These are phyloP conservation scores for Girardinus metallicus DNA, from an alignment of 2,797 vertebrate genomes.

Conservation along the genomic window DNA sequence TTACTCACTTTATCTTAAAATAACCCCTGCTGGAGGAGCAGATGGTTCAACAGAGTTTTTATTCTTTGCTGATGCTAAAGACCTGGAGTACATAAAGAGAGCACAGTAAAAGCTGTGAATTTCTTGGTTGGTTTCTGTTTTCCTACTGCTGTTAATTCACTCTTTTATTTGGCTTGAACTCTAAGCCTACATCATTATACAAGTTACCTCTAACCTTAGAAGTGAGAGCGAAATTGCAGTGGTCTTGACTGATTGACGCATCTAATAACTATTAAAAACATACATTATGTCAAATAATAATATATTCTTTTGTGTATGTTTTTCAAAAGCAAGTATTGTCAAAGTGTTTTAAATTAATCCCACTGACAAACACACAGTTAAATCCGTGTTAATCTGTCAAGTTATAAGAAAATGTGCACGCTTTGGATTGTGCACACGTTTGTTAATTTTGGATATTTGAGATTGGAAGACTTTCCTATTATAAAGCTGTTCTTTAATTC, in stretches of 20 bases:
- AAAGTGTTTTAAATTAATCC: not conserved
- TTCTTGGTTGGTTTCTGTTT: constrained; percentile 55
- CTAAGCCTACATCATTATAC: constrained; percentile 29
- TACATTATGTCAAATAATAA: not conserved
- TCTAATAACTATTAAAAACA: constrained; percentile 10
- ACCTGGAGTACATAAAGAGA: constrained; percentile 74
- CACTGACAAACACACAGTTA: not conserved
- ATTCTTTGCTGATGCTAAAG: constrained; percentile 74
- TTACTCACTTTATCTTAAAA: constrained; percentile 59
- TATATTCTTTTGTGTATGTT: not conserved
- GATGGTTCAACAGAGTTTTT: constrained; percentile 67
- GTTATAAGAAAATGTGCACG: not conserved
- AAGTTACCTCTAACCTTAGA: constrained; percentile 14
- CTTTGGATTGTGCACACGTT: not conserved
- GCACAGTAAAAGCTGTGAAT: constrained; percentile 62
- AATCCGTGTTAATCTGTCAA: not conserved
- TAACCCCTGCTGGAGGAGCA: constrained; percentile 63
- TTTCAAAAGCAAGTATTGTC: not conserved
- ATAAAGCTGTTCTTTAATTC: too few species aligned
- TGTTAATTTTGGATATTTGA: not conserved
- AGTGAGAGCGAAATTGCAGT: constrained; percentile 9
- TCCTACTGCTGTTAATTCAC: constrained; percentile 41
- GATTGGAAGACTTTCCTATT: not conserved
- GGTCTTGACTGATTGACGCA: constrained; percentile 11
- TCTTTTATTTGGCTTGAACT: constrained; percentile 37